Base-by-base conservation (phyloP, 2,797 vertebrate genomes). In the Parauchenoglanis ngamensis region DNA sequence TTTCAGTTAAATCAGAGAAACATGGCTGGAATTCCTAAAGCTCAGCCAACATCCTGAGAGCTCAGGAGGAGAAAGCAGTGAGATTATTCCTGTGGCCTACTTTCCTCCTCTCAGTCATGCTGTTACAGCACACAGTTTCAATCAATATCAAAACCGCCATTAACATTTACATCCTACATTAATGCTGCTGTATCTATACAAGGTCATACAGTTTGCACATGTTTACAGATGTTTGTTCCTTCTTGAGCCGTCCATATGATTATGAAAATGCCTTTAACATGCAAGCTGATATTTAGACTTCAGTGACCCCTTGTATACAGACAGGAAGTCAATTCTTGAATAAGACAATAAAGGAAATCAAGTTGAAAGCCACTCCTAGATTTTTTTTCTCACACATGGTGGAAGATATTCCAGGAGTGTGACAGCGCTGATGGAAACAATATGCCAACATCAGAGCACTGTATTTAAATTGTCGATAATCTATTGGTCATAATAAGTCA, bases 401-500 rank as follows among this genome's bases (percentile, higher is more conserved):
- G 75, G 73, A 59, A 67, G 21, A n/a, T 61, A 8, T 61, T 82
- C 59, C 80, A 82, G 75, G 3, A 89, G 91, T 78, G 77, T 31
- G 49, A 84, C n/a, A 82, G 70, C 65, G 25, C 19, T 72, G 68
- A 12, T 28, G 86, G 76, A 92, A 85, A 90, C 91, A 92, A 92
- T 87, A 8, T 59, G 84, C 86, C 92, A 86, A 92, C 88, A 73
- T 84, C 46, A 80, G 73, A 52, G 65, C 49, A 68, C 52, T 19
- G 19, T 80, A 44, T 87, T 84, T 59, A 87, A 63, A 63, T 81
- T 81, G 57, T 46, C 59, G n/a, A 81, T 63, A 13, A 19, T 49
- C 8, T 67, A 65, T 67, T 83, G 80, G 80, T 83, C 80, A 67
- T 44, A 81, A 81, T 15, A 44, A 81, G 15, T 44, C 12, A 44